Conservation (phyloP, 2,888 invertebrate genomes). For the Scotopteryx bipunctaria region DNA sequence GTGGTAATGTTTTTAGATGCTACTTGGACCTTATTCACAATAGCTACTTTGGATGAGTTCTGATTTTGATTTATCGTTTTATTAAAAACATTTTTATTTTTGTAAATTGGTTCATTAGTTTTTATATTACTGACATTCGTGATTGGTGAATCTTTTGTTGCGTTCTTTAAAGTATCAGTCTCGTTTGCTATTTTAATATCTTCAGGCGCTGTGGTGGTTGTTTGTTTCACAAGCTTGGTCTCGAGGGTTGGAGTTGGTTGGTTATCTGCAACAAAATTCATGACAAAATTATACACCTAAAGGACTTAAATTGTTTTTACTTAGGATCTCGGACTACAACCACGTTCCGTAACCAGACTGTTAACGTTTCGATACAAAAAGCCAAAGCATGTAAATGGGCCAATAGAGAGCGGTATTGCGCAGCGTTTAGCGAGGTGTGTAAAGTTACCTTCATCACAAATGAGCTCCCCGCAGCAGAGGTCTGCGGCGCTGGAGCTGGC, state of each 20-base stretch:
- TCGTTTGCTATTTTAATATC: constrained; percentile 18
- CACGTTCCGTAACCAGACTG: too few relatives aligned
- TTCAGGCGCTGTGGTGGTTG: constrained; percentile 31
- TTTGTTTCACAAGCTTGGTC: constrained; percentile 36
- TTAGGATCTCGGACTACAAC: too few relatives aligned
- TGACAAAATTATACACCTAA: neutral
- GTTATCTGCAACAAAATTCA: constrained; percentile 48
- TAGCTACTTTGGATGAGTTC: constrained; percentile 9
- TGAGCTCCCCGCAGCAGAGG: constrained; percentile 65
- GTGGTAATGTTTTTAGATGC: constrained; percentile 6
- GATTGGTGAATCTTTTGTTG: constrained; percentile 6
- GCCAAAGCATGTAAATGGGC: too few relatives aligned
- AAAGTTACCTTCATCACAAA: constrained; percentile 58
- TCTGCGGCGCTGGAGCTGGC: constrained; percentile 43
- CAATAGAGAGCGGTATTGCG: too few relatives aligned
- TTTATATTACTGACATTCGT: constrained; percentile 25
- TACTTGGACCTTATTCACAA: neutral
- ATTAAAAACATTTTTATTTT: neutral
- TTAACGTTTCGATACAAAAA: neutral
- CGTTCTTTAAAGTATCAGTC: constrained; percentile 12
- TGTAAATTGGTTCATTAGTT: constrained; percentile 20
- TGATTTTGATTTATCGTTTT: constrained; percentile 5
- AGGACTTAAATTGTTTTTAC: too few relatives aligned
- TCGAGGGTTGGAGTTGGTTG: constrained; percentile 41
- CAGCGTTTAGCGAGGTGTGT: too few relatives aligned